Evolutionary conservation across 2,888 invertebrate species (phyloP), one percentile per base, ranked within the genome.

Genomic region (Desoria tigrina): DNA sequence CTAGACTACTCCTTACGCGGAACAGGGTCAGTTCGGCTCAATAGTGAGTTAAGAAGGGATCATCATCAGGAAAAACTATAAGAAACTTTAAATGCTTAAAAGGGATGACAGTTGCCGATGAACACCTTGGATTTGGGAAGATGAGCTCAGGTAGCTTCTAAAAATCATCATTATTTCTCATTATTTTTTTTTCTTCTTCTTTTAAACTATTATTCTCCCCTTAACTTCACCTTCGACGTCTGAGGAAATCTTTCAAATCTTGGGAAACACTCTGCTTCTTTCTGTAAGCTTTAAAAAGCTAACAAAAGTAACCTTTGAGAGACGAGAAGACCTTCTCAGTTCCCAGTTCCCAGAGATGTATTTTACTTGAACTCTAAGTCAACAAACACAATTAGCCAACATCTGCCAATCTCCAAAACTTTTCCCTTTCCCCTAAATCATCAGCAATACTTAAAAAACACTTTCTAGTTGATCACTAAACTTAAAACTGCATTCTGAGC

Each of bases 41-140:
- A n/a, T n/a, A n/a, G n/a, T n/a, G n/a, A n/a, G n/a, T n/a, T n/a
- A n/a, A n/a, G n/a, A 7, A 32, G 32, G 32, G 32, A 32, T 32
- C 32, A 32, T 21, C 4, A 16, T 21, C 6, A 45, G 16, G 39
- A 11, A 39, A 39, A 39, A 39, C 16, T 39, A 21, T 16, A 45
- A 45, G 21, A 45, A 45, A 45, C 45, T 18, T n/a, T 18, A 16
- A 45, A n/a, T 9, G 21, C 6, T 4, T 18, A 9, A 9, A 24
- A 24, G 51, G 51, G 51, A 51, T 51, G 51, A 51, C 51, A 51
- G 51, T 51, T 51, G 51, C 51, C 23, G 51, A 45, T 21, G n/a
- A 51, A 51, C 51, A 51, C 51, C 51, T 51, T 51, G 11, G 21
- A 21, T 24, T 6, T 24, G 4, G 32, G 11, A 32, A 45, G 45